A percentile compares a stretch with the other conserved stretches of the same genome.
phyloP scores from a whole-genome alignment of 2,888 invertebrate genomes.

The Cataglyphis altisquamis region DNA sequence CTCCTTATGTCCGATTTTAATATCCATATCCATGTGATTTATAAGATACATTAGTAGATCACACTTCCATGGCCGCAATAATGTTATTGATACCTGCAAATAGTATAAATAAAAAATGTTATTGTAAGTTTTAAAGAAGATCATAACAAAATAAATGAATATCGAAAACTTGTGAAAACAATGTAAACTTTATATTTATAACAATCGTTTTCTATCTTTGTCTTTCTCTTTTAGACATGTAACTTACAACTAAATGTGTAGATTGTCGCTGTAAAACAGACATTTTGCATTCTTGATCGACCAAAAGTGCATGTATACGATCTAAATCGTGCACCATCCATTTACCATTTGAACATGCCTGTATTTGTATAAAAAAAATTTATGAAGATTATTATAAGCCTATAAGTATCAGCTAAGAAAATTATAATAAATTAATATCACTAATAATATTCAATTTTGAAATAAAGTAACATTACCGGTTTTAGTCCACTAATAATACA shows the following conservation, averaged over 20 bases:
- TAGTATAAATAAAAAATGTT: conserved; percentile 11
- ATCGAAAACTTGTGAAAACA: background rate
- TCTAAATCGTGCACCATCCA: conserved; percentile 89
- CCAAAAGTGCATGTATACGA: conserved; percentile 88
- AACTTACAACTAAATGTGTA: conserved; percentile 75
- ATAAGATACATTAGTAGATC: conserved; percentile 65
- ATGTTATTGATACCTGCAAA: conserved; percentile 68
- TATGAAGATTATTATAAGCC: conserved; percentile 1
- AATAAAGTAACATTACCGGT: conserved; percentile 83
- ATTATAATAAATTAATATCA: conserved; percentile 6
- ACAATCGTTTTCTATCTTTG: background rate
- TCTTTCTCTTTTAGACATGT: too few species aligned
- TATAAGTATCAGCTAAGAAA: background rate
- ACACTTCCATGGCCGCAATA: conserved; percentile 53
- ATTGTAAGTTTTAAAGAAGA: conserved; percentile 4
- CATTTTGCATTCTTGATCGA: conserved; percentile 88
- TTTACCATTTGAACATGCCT: conserved; percentile 72
- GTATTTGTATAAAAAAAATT: background rate
- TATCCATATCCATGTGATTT: conserved; percentile 46
- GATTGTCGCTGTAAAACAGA: conserved; percentile 83
- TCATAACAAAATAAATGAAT: background rate
- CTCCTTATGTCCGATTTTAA: conserved; percentile 1
- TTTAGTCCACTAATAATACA: conserved; percentile 88
- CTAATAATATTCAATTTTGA: background rate
- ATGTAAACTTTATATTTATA: background rate